phyloP scores from a whole-genome alignment of 2,113 vertebrate species.

The Oryzias curvinotus region DNA sequence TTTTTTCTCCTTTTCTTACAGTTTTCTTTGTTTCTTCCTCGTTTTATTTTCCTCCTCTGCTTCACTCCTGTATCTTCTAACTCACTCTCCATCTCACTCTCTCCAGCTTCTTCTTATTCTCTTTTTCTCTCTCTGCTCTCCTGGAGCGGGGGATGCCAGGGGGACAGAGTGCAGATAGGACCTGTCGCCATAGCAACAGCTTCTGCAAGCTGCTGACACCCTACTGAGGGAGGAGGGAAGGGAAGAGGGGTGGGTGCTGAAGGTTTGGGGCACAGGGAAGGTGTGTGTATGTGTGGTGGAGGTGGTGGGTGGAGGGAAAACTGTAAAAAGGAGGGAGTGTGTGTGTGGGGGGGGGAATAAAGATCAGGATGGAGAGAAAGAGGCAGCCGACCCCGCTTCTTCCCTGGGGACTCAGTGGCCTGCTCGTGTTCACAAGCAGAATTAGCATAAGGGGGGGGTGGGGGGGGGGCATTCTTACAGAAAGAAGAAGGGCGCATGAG shows the following conservation, averaged over 20 bases:
- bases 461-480: conserved; percentile 47
- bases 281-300: conserved; percentile 13
- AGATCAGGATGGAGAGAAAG: conserved; percentile 30
- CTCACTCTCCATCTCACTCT: conserved; percentile 32
- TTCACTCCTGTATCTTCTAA: conserved; percentile 22
- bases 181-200: conserved; percentile 83
- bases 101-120: conserved; percentile 41
- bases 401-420: conserved; percentile 77
- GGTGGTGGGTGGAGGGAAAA: conserved; percentile 34
- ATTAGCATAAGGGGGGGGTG: conserved; percentile 78
- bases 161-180: conserved; percentile 82
- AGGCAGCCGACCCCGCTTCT: conserved; percentile 66
- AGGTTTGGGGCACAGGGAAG: conserved; percentile 46
- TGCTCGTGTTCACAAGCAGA: conserved; percentile 75
- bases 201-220: conserved; percentile 81
- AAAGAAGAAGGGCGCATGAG: conserved; percentile 39
- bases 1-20: not conserved
- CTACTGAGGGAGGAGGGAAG: conserved; percentile 64
- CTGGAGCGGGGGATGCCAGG: conserved; percentile 80
- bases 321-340: conserved; percentile 28
- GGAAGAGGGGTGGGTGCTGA: conserved; percentile 37
- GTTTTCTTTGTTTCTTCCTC: conserved; percentile 3
- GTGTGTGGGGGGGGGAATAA: conserved; percentile 19
- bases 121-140: conserved; percentile 48
- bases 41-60: conserved; percentile 10